phyloP scores from a whole-genome alignment of 2,888 invertebrate species.

The Drosophila rellima region DNA sequence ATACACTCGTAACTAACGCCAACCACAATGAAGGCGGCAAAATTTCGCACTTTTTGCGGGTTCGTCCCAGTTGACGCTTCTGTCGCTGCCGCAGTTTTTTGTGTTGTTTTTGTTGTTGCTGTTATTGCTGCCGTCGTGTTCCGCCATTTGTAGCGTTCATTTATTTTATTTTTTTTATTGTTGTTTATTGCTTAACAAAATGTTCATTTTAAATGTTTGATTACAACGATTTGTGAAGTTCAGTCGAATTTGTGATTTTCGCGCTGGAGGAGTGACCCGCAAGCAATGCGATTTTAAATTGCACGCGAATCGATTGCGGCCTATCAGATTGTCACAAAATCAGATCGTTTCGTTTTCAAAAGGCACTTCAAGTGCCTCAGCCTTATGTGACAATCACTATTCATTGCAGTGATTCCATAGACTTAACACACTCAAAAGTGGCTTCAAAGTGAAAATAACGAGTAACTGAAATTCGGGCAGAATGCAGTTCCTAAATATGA shows the following conservation, averaged over 20 bases:
- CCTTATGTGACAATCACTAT: constrained; percentile 19
- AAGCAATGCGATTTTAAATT: constrained; percentile 66
- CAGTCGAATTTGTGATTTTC: constrained; percentile 82
- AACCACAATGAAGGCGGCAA: constrained; percentile 53
- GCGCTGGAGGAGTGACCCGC: constrained; percentile 68
- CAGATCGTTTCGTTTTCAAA: constrained; percentile 41
- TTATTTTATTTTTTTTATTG: constrained; percentile 74
- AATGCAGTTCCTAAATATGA: constrained; percentile 78
- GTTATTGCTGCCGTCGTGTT: constrained; percentile 61
- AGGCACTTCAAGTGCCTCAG: constrained; percentile 30
- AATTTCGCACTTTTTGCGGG: constrained; percentile 70
- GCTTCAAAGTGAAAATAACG: constrained; percentile 17
- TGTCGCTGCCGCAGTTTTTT: neutral
- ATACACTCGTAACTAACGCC: constrained; percentile 36
- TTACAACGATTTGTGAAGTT: constrained; percentile 82
- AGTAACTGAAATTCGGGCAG: constrained; percentile 9
- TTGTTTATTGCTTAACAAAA: constrained; percentile 77
- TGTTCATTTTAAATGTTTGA: constrained; percentile 83
- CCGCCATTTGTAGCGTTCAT: constrained; percentile 78
- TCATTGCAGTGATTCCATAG: constrained; percentile 8
- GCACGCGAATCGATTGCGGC: constrained; percentile 53
- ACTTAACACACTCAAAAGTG: constrained; percentile 21
- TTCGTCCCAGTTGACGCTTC: constrained; percentile 36
- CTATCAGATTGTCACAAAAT: constrained; percentile 40
- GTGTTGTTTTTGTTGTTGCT: constrained; percentile 9